A percentile compares a stretch with the other conserved stretches of the same genome.
Evolutionary conservation across 2,113 vertebrate species (phyloP).

Genomic region (Ondatra zibethicus): DNA sequence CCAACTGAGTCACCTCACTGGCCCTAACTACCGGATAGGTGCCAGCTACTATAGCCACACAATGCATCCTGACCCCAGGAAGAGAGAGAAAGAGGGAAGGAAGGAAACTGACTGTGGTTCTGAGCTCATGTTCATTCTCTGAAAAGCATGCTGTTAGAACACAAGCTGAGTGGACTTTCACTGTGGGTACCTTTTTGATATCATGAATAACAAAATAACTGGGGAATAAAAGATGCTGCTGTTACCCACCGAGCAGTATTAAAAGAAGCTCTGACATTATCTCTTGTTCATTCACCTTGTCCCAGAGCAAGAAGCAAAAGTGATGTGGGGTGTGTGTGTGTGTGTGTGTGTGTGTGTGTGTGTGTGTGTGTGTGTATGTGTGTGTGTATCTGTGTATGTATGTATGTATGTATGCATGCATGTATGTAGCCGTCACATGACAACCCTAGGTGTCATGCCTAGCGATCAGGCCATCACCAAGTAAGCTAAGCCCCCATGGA

Average conservation of each 20-base stretch:
- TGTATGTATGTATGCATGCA: too few relatives aligned
- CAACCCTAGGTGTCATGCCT: not conserved
- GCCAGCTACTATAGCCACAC: not conserved
- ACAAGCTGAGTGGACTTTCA: not conserved
- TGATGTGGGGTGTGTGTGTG: not conserved
- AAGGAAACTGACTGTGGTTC: not conserved
- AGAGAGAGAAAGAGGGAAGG: too few relatives aligned
- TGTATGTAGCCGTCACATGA: too few relatives aligned
- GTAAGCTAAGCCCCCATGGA: not conserved
- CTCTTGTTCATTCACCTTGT: not conserved
- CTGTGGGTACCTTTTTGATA: too few relatives aligned
- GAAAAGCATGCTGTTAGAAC: not conserved
- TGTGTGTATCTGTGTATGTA: too few relatives aligned
- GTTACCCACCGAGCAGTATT: not conserved
- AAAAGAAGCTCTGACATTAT: not conserved
- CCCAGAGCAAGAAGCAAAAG: constrained; percentile 24
- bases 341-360: not conserved
- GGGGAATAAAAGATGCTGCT: not conserved
- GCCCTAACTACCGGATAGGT: not conserved
- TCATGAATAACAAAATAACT: not conserved
- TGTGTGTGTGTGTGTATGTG: not conserved
- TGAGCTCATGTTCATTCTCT: not conserved
- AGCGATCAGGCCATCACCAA: too few relatives aligned
- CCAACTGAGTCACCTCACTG: not conserved
- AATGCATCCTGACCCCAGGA: too few relatives aligned